Percentiles rank a stretch among this genome's conserved stretches.
Evolutionary conservation across 1,140 invertebrate genomes (phyloP).

Genomic region (Cyrtorhinus lividipennis): DNA sequence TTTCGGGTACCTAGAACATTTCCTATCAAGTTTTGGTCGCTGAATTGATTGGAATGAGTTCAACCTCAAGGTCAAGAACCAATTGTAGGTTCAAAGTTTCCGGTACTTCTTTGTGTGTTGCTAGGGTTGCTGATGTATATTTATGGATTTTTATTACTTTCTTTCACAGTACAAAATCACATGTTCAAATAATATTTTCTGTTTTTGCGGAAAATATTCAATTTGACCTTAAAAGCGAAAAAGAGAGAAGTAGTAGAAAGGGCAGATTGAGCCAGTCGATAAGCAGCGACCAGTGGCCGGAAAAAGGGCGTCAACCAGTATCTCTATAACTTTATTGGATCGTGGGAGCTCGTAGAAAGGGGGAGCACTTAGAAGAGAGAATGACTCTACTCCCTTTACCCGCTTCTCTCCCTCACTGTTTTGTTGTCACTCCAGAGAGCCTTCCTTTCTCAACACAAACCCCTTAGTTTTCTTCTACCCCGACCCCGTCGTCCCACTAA

Average conservation of each 20-base stretch:
- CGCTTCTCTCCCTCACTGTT: neutral
- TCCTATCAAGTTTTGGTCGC: too few species aligned
- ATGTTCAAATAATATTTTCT: too few species aligned
- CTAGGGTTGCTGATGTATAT: too few species aligned
- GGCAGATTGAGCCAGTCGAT: neutral
- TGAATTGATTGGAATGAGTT: too few species aligned
- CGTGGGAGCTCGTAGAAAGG: neutral
- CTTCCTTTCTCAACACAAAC: too few species aligned
- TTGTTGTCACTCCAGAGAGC: too few species aligned
- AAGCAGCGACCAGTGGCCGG: too few species aligned
- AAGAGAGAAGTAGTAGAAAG: neutral
- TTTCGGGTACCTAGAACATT: too few species aligned
- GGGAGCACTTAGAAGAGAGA: constrained; percentile 7
- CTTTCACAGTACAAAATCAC: neutral
- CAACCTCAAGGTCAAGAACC: too few species aligned
- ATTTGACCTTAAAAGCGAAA: neutral
- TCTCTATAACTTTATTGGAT: neutral
- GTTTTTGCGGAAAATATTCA: too few species aligned
- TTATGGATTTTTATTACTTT: neutral
- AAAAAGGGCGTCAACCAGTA: constrained; percentile 3
- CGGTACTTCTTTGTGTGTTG: too few species aligned
- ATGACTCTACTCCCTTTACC: constrained; percentile 4
- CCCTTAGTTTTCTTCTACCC: neutral
- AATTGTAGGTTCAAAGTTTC: too few species aligned
- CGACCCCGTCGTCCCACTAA: neutral